phyloP scores from a whole-genome alignment of 2,888 invertebrate species.

The Muscina levida region DNA sequence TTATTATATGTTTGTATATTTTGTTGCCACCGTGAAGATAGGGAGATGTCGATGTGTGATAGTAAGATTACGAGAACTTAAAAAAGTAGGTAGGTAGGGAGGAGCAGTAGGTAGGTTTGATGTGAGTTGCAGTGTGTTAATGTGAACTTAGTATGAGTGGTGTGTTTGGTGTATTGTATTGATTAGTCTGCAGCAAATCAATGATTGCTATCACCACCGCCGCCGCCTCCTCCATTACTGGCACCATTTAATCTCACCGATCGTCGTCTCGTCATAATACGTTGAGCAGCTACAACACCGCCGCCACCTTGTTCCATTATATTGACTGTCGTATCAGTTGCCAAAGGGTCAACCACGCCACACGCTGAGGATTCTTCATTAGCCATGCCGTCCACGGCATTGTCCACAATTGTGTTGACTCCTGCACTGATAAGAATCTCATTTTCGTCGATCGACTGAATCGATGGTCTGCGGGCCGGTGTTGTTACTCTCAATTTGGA shows the following conservation, averaged over 20 bases:
- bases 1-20: no score
- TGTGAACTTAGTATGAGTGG: constrained; percentile 12
- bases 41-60: constrained; percentile 24
- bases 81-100: neutral
- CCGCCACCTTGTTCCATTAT: constrained; percentile 42
- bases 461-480: constrained; percentile 69
- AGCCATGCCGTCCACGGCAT: constrained; percentile 71
- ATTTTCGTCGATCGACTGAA: constrained; percentile 65
- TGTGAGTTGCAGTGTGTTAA: neutral
- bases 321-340: constrained; percentile 48
- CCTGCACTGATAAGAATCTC: constrained; percentile 53
- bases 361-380: constrained; percentile 70
- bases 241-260: constrained; percentile 74
- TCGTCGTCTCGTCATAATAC: constrained; percentile 74
- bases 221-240: constrained; percentile 64
- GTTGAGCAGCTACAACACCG: constrained; percentile 65
- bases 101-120: constrained; percentile 2
- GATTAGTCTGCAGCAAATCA: constrained; percentile 40
- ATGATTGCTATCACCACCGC: constrained; percentile 67
- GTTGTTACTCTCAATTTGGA: constrained; percentile 73
- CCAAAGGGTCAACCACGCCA: constrained; percentile 49
- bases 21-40: constrained; percentile 53
- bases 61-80: constrained; percentile 14
- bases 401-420: constrained; percentile 69
- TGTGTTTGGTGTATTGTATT: constrained; percentile 6